phyloP scores from a whole-genome alignment of 2,797 vertebrate genomes.

The Hydrolagus colliei region DNA sequence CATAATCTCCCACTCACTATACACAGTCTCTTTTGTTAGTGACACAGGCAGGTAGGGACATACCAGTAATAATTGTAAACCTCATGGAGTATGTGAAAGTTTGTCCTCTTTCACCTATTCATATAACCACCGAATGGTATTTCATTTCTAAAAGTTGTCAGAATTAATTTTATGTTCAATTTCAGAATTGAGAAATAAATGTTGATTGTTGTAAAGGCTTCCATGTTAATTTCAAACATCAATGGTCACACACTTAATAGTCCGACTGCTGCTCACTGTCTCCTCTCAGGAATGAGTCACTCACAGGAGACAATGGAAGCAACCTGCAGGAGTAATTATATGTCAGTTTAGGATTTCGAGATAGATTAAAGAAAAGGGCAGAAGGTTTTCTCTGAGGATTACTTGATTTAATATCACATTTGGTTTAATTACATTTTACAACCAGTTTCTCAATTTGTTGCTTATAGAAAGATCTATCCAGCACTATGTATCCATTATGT shows the following conservation, averaged over 20 bases:
- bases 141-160: background rate
- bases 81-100: too few species aligned
- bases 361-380: conserved; percentile 9
- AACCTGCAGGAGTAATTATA: background rate
- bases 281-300: conserved; percentile 3
- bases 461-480: background rate
- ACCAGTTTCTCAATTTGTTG: background rate
- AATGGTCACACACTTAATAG: background rate
- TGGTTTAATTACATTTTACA: background rate
- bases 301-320: conserved; percentile 7
- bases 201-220: too few species aligned
- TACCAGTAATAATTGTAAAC: too few species aligned
- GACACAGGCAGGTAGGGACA: too few species aligned
- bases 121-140: background rate
- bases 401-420: background rate
- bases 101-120: too few species aligned
- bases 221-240: too few species aligned
- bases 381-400: background rate
- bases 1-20: too few species aligned
- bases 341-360: conserved; percentile 12
- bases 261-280: background rate
- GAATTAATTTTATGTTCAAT: background rate
- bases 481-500: background rate
- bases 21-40: too few species aligned
- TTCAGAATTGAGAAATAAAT: too few species aligned